Evolutionary conservation across 2,113 vertebrate genomes (phyloP), one percentile per base, ranked within the genome.

Genomic region (Oreochromis niloticus): DNA sequence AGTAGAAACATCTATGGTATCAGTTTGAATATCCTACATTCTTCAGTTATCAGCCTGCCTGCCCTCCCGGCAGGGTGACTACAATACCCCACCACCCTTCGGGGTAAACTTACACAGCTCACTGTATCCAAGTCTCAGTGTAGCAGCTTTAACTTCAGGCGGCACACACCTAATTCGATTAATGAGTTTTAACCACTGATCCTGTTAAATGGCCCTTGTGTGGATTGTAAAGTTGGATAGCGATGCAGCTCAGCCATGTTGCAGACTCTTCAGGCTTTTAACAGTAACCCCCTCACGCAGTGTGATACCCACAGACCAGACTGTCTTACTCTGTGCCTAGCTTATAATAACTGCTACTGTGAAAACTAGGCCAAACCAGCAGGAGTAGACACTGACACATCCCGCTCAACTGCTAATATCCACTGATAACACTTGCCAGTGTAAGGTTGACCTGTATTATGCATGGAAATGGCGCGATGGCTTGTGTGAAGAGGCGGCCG

Each of bases 301-400:
- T 46, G 80, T 84, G 87, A 92, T 92, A 83, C 93, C 91, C 89
- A 92, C 93, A 68, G 86, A 93, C 93, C 92, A 93, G 87, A 89
- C 91, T 54, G 88, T 84, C 82, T 89, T 75, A 32, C 61, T 90
- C 91, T 11, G 10, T 59, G 81, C 86, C 89, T 81, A 78, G 81
- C 85, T 92, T 81, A 78, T 82, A 36, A 90, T 81, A 88, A 90
- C 79, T 57, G 85, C 92, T 92, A 81, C 83, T 87, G 88, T 89
- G 85, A 90, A 52, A 93, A 39, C 80, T 52, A 85, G 84, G 85
- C 86, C 36, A 85, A 71, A 80, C 80, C 57, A 14, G 82, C 82
- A 89, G 86, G 92, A 92, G 79, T 50, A 87, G 85, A 91, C 83
- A 24, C 32, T 91, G 90, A 94, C 43, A 13, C 87, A 90, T 88